Evolutionary conservation across 2,797 vertebrate species (phyloP).

Genomic region (Tauraco hartlaubi): DNA sequence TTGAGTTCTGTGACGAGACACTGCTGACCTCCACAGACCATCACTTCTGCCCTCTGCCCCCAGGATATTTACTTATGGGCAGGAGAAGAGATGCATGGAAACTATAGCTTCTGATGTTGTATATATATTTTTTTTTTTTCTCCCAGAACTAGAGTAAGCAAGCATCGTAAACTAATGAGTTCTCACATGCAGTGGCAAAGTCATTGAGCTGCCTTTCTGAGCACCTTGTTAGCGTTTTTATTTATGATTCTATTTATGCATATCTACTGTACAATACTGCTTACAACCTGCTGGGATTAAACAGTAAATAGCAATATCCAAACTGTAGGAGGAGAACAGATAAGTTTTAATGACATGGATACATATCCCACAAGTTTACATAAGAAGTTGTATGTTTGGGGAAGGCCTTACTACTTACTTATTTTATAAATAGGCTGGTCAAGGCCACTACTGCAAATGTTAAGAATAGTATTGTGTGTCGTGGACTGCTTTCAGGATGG

Average conservation of each 20-base stretch:
- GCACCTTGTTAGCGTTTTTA: conserved; percentile 43
- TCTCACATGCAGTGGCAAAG: neutral
- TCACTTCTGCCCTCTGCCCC: neutral
- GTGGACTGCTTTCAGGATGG: neutral
- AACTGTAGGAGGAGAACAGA: neutral
- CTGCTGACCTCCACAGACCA: neutral
- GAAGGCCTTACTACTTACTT: neutral
- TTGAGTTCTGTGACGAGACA: neutral
- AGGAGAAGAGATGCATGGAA: neutral
- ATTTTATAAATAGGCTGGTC: neutral
- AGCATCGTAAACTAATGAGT: neutral
- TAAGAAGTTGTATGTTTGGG: neutral
- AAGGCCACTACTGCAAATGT: neutral
- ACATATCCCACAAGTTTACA: neutral
- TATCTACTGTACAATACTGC: conserved; percentile 31
- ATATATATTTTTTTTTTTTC: neutral
- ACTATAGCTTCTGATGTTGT: neutral
- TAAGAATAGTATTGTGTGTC: neutral
- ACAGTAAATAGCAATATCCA: neutral
- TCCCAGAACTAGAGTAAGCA: neutral
- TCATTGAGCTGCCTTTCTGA: conserved; percentile 20
- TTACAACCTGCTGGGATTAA: neutral
- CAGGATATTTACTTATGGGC: neutral
- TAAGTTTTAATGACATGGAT: neutral
- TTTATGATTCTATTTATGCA: conserved; percentile 55